phyloP scores from a whole-genome alignment of 2,888 invertebrate species.

The Pterobdella sp. region DNA sequence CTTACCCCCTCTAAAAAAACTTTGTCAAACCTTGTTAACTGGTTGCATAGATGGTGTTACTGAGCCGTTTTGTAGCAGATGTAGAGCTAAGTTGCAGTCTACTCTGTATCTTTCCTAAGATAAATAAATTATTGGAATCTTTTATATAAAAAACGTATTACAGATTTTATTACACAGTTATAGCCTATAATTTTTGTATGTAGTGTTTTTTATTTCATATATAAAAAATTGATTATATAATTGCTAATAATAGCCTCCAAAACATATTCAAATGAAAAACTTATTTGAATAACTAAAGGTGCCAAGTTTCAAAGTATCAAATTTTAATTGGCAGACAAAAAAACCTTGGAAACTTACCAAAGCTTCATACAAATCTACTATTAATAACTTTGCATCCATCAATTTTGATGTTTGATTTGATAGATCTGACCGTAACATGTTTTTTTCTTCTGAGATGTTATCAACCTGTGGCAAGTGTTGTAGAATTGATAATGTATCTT shows the following conservation, averaged over 20 bases:
- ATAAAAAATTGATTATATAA: neutral
- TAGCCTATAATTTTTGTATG: too few relatives aligned
- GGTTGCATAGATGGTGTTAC: neutral
- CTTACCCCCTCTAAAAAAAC: too few relatives aligned
- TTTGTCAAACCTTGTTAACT: neutral
- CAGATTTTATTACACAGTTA: too few relatives aligned
- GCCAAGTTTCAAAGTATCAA: too few relatives aligned
- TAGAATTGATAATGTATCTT: too few relatives aligned
- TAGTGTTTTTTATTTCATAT: neutral
- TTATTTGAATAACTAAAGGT: too few relatives aligned
- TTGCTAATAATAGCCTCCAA: too few relatives aligned
- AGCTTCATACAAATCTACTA: slow-evolving; percentile 1
- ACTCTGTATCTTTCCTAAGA: neutral
- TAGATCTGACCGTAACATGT: neutral
- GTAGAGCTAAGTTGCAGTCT: slow-evolving; percentile 5
- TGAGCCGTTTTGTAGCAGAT: neutral
- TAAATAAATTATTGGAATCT: too few relatives aligned
- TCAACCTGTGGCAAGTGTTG: too few relatives aligned
- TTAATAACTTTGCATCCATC: neutral
- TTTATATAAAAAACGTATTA: too few relatives aligned
- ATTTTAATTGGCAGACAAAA: too few relatives aligned
- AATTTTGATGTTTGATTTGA: neutral
- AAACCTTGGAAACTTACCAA: neutral
- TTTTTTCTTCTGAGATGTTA: slow-evolving; percentile 4
- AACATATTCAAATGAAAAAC: too few relatives aligned